phyloP scores from a whole-genome alignment of 2,888 invertebrate genomes.

The Cheilosia grossa region DNA sequence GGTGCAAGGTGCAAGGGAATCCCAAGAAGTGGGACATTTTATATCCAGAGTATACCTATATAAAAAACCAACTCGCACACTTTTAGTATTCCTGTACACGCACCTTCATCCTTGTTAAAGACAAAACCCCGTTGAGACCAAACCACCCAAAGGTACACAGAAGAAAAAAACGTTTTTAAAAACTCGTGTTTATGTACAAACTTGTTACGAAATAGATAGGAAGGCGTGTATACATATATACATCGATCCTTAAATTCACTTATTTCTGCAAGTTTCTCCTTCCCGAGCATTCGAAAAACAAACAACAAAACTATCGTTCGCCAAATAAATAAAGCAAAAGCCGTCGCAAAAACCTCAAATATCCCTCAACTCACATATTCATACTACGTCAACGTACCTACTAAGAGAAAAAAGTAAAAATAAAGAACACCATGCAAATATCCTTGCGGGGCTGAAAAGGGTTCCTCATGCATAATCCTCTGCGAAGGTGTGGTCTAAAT shows the following conservation, averaged over 20 bases:
- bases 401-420: not conserved
- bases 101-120: constrained; percentile 64
- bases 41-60: constrained; percentile 50
- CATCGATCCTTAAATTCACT: constrained; percentile 63
- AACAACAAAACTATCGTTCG: constrained; percentile 28
- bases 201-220: constrained; percentile 32
- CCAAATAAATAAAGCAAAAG: constrained; percentile 52
- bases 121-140: constrained; percentile 61
- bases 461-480: constrained; percentile 70
- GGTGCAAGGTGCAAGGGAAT: constrained; percentile 54
- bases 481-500: constrained; percentile 74
- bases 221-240: constrained; percentile 20
- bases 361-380: constrained; percentile 29
- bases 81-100: constrained; percentile 61
- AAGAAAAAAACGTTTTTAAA: not conserved
- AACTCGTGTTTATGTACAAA: constrained; percentile 15
- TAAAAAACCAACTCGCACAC: constrained; percentile 16
- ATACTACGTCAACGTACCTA: not conserved
- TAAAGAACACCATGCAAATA: constrained; percentile 35
- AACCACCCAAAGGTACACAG: constrained; percentile 17
- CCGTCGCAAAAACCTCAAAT: constrained; percentile 62
- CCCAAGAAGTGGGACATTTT: constrained; percentile 71
- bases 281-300: constrained; percentile 11
- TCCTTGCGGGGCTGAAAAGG: constrained; percentile 58
- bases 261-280: constrained; percentile 65